These are phyloP conservation scores for Nymphicus hollandicus DNA, from an alignment of 2,113 vertebrate species.

Conservation along the genomic window DNA sequence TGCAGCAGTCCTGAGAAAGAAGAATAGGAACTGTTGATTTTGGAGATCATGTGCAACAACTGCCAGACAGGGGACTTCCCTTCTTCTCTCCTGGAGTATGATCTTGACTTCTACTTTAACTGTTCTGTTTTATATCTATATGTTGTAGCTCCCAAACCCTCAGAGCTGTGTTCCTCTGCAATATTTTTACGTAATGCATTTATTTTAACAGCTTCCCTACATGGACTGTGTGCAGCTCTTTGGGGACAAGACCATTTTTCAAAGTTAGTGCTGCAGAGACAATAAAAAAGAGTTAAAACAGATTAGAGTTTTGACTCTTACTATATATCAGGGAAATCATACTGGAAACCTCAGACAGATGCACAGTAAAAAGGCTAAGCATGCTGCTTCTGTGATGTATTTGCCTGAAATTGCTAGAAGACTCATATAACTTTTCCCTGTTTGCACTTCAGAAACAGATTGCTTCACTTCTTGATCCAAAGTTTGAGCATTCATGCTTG, in stretches of 20 bases:
- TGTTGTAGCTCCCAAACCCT: slow-evolving; percentile 18
- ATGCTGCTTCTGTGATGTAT: slow-evolving; percentile 68
- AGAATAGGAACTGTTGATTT: neutral
- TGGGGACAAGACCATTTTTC: slow-evolving; percentile 58
- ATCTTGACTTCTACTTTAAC: neutral
- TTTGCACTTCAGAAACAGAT: slow-evolving; percentile 42
- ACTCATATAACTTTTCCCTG: slow-evolving; percentile 22
- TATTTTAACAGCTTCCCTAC: slow-evolving; percentile 56
- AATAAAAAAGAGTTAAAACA: slow-evolving; percentile 67
- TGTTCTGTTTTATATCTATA: slow-evolving; percentile 40
- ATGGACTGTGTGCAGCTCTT: slow-evolving; percentile 41
- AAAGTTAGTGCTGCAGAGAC: slow-evolving; percentile 60
- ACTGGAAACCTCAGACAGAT: slow-evolving; percentile 66
- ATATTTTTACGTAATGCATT: slow-evolving; percentile 50
- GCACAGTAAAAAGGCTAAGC: slow-evolving; percentile 65
- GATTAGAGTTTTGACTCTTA: slow-evolving; percentile 64
- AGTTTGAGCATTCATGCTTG: neutral
- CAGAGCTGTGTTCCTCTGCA: neutral
- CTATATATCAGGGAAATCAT: slow-evolving; percentile 59
- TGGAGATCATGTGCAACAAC: neutral
- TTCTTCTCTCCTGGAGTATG: neutral
- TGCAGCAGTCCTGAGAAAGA: neutral
- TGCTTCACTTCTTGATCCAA: slow-evolving; percentile 48
- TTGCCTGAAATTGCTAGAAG: slow-evolving; percentile 72
- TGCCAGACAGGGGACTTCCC: neutral